Base-by-base conservation (phyloP, 2,888 invertebrate species). In the Pherbina coryleti region DNA sequence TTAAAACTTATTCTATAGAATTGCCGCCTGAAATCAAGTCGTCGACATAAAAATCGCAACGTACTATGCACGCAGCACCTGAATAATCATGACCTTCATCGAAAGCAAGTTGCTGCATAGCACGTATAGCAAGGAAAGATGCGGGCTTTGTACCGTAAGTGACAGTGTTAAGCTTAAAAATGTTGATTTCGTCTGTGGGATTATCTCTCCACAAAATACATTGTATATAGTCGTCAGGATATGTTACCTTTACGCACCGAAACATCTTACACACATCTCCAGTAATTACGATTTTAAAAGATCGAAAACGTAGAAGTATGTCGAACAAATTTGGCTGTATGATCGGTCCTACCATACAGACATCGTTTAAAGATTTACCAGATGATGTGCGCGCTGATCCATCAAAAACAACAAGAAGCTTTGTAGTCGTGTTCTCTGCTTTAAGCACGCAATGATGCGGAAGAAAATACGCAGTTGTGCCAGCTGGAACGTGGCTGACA, bases 11-110 rank as follows among this genome's bases (percentile, higher is more conserved):
- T 5, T 74, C 49, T 2, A 37, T 8, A 25, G 76, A 64, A 8
- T 75, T 25, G 4, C 75, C 80, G 34, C 81, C 77, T 8, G 79
- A 79, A n/a, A n/a, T n/a, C n/a, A n/a, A 22, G 44, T 79, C 78
- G 25, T 80, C 71, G 14, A 79, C 76, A 22, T 76, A 67, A 53
- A 79, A 69, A 37, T 79, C 73, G 5, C 34, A 19, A 19, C 71
- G 66, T 25, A 73, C 69, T 28, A 55, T 75, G 51, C 17, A 72
- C 51, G 28, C 74, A 5, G 51, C 78, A 14, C 75, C 28, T 9
- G 69, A 73, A 78, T 62, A 77, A 3, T 44, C 53, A 66, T 34
- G 75, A 76, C 8, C 78, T 71, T 17, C 62, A 53, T 71, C 53
- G 8, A 11, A 7, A 22, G 71, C 51, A 14, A 71, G 31, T 55